Conservation (phyloP, 2,888 invertebrate genomes). For the Phoenoteleia sp. region DNA sequence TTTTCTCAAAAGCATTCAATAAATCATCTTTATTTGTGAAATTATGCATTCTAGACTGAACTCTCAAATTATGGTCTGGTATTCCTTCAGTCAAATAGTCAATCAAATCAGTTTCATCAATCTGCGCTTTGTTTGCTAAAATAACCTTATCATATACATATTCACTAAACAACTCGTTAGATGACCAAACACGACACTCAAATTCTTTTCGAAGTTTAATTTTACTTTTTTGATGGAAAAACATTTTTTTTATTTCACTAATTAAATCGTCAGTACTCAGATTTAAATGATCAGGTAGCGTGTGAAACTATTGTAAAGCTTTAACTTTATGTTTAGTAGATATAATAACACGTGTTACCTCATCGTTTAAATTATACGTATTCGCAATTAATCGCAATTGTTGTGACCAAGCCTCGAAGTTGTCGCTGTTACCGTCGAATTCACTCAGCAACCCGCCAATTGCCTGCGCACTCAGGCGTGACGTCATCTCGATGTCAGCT, state of each 20-base stretch:
- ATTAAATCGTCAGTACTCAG: constrained; percentile 24
- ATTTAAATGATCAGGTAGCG: constrained; percentile 17
- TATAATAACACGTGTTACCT: constrained; percentile 16
- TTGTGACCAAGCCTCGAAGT: constrained; percentile 36
- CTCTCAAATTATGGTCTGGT: constrained; percentile 19
- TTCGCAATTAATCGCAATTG: constrained; percentile 26
- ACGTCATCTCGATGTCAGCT: not conserved
- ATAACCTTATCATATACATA: constrained; percentile 42
- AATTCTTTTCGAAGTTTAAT: constrained; percentile 34
- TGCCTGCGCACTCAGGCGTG: not conserved
- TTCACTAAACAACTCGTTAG: constrained; percentile 26
- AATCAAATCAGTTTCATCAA: constrained; percentile 21
- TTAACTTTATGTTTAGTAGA: constrained; percentile 32
- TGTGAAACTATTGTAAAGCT: constrained; percentile 22
- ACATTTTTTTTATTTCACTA: constrained; percentile 22
- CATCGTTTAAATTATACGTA: constrained; percentile 25
- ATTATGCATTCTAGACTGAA: constrained; percentile 34
- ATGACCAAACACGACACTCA: constrained; percentile 35
- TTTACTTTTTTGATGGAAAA: constrained; percentile 18
- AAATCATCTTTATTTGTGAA: constrained; percentile 17
- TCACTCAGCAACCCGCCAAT: constrained; percentile 18
- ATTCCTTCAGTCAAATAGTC: constrained; percentile 35
- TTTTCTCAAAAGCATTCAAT: constrained; percentile 36
- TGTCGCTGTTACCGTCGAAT: constrained; percentile 38
- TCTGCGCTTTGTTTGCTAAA: constrained; percentile 27